These are phyloP conservation scores for Tachuris rubrigastra DNA, from an alignment of 2,113 vertebrate genomes.

Conservation along the genomic window DNA sequence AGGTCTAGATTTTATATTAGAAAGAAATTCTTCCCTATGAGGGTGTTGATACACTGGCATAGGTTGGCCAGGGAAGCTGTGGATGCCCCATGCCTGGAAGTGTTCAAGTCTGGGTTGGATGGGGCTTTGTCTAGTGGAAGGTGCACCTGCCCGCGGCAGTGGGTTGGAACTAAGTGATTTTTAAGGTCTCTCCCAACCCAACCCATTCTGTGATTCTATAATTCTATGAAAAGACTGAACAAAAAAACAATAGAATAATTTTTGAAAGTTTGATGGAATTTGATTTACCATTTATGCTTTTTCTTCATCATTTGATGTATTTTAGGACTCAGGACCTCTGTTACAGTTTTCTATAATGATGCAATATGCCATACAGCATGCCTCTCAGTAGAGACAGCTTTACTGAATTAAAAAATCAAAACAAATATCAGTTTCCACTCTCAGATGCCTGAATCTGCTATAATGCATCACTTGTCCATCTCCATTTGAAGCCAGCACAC, in stretches of 20 bases:
- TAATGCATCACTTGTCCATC: not conserved
- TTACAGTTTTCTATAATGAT: not conserved
- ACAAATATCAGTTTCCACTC: not conserved
- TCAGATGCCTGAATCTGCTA: not conserved
- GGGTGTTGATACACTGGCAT: not conserved
- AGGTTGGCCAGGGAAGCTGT: not conserved
- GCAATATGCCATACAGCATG: not conserved
- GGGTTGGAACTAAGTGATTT: not conserved
- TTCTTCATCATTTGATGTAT: not conserved
- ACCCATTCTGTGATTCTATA: not conserved
- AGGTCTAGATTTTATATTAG: not conserved
- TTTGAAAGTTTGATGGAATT: not conserved
- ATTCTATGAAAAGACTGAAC: not conserved
- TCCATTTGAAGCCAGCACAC: not conserved
- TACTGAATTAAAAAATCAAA: not conserved
- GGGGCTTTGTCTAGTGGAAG: fast-evolving
- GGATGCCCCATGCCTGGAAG: not conserved
- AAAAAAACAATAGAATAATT: not conserved
- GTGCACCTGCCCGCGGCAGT: not conserved
- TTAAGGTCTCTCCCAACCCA: not conserved
- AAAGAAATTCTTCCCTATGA: not conserved
- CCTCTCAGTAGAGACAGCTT: not conserved
- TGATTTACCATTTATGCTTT: not conserved
- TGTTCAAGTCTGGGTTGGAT: fast-evolving
- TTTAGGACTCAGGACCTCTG: not conserved